Base-by-base conservation (phyloP, 2,888 invertebrate species). In the Hartigia nigra region DNA sequence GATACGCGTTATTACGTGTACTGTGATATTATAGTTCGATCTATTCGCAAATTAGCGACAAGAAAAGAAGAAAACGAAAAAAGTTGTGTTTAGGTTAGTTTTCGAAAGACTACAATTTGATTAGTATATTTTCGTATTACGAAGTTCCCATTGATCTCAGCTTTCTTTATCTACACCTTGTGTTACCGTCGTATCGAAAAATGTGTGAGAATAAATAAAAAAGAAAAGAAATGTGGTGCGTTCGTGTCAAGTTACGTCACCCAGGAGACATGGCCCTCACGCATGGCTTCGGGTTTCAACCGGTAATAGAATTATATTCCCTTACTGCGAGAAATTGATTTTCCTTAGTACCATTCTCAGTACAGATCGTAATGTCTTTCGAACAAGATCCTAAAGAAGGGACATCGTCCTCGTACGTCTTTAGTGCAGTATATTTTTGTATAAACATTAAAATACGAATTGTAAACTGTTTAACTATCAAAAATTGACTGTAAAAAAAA, bases 251-350 rank as follows among this genome's bases (percentile, higher is more conserved):
- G 23, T 55, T 55, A 23, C 55, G 9, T 9, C 5, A 55, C 14
- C 23, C 55, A 23, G 23, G 55, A 55, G 55, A 23, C 55, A 72
- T 31, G 78, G 81, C 81, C 82, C 82, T 85, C 79, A 76, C 77
- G 84, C 85, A 84, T 84, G 55, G 90, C 86, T 83, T 91, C 86
- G 81, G 87, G 87, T 90, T 91, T 87, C 89, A 90, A 90, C 90
- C 87, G 86, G 89, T 91, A 91, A 91, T 90, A 84, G 85, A 88
- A 91, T 91, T 90, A 91, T 83, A 85, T 85, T 84, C 83, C 81
- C 77, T 31, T 55, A 9, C 55, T 31, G 70, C n/a, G 37, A 74
- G 55, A 83, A 86, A 86, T 88, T 84, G 87, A 86, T 88, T 88
- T 87, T 87, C 81, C 82, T 79, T 80, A 76, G 69, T 9, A 69